Conservation (phyloP, 1,140 invertebrate species). For the Aphaenogaster floridana region DNA sequence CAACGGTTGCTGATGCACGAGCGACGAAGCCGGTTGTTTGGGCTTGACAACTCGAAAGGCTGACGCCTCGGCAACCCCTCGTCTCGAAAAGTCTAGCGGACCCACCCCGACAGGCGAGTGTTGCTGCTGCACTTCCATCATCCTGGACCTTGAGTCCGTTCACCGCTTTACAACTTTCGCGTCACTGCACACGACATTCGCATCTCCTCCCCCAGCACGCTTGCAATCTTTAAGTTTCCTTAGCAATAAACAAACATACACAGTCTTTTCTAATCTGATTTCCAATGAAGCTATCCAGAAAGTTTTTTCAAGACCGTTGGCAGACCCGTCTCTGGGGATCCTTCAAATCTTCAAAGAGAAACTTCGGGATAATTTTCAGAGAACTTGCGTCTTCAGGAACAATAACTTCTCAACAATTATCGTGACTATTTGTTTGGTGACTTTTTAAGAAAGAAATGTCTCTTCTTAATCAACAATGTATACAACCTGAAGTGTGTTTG, state of each 20-base stretch:
- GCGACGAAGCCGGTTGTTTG: slow-evolving; percentile 79
- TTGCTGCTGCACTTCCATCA: slow-evolving; percentile 86
- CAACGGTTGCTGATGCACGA: slow-evolving; percentile 78
- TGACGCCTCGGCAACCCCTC: slow-evolving; percentile 85
- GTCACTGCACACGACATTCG: slow-evolving; percentile 71
- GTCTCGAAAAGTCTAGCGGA: slow-evolving; percentile 85
- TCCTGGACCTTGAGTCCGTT: slow-evolving; percentile 71
- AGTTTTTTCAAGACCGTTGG: not conserved
- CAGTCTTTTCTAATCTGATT: not conserved
- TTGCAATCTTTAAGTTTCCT: not conserved
- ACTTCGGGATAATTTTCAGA: no score
- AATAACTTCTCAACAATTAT: not conserved
- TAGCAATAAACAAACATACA: slow-evolving; percentile 55
- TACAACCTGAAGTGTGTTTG: not conserved
- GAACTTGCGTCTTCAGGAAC: not conserved
- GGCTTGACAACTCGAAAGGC: slow-evolving; percentile 86
- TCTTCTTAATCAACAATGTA: not conserved
- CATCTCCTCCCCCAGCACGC: slow-evolving; percentile 46
- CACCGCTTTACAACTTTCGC: slow-evolving; percentile 57
- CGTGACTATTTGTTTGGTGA: not conserved
- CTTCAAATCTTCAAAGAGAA: not conserved
- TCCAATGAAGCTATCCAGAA: not conserved
- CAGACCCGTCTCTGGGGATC: not conserved
- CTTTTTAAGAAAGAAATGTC: not conserved
- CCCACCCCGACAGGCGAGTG: slow-evolving; percentile 86